These are phyloP conservation scores for Crocuta crocuta DNA, from an alignment of 2,113 vertebrate species.

Conservation along the genomic window DNA sequence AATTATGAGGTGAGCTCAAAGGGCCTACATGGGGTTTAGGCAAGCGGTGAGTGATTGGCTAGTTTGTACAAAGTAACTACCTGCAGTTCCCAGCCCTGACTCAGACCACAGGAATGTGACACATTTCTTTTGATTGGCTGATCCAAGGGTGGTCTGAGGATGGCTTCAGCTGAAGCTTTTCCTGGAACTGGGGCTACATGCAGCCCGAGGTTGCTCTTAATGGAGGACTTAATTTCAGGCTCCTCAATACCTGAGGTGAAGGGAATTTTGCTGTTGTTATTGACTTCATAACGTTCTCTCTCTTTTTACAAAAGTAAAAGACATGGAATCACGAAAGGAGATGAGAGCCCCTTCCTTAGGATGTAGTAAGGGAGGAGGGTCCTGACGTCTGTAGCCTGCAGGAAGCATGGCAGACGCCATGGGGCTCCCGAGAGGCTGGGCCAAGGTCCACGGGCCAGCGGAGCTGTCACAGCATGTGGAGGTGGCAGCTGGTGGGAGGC, in stretches of 20 bases:
- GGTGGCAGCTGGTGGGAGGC: conserved; percentile 75
- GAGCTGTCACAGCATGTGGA: neutral
- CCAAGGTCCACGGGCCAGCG: neutral
- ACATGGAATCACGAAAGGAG: neutral
- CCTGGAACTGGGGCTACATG: too few relatives aligned
- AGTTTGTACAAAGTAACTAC: too few relatives aligned
- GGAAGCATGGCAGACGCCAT: neutral
- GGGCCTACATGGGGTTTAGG: too few relatives aligned
- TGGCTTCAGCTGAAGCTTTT: too few relatives aligned
- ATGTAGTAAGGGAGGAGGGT: neutral
- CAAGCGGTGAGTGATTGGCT: too few relatives aligned
- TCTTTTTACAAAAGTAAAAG: conserved; percentile 51
- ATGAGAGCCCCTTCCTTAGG: conserved; percentile 35
- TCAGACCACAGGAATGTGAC: too few relatives aligned
- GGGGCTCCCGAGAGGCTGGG: neutral
- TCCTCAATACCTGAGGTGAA: conserved; percentile 82
- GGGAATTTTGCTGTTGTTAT: conserved; percentile 61
- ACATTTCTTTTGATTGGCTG: too few relatives aligned
- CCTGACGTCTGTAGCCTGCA: neutral
- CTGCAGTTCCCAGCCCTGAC: too few relatives aligned
- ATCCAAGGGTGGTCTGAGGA: too few relatives aligned
- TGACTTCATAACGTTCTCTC: conserved; percentile 65
- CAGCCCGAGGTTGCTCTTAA: too few relatives aligned
- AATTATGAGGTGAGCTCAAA: too few relatives aligned
- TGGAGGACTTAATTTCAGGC: too few relatives aligned